These are phyloP conservation scores for Frieseomelitta varia DNA, from an alignment of 1,140 invertebrate genomes.

Conservation along the genomic window DNA sequence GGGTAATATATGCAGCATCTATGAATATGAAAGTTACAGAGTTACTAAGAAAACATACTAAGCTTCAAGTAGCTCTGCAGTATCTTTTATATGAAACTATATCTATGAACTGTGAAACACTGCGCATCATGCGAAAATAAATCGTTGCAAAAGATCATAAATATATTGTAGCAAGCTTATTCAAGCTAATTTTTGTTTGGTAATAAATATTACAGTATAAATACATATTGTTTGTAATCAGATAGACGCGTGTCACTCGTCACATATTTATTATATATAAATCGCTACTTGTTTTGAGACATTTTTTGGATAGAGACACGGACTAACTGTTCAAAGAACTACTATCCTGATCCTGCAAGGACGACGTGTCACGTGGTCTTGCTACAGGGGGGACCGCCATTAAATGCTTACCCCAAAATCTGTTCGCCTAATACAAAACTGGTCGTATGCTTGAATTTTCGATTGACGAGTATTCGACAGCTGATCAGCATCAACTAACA, in stretches of 20 bases:
- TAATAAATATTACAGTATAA: background rate
- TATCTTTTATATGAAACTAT: background rate
- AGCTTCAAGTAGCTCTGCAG: slow-evolving; percentile 28
- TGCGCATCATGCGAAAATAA: too few relatives aligned
- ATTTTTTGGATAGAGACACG: slow-evolving; percentile 41
- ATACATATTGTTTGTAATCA: background rate
- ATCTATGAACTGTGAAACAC: background rate
- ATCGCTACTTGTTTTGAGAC: background rate
- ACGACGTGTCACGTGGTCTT: slow-evolving; percentile 79
- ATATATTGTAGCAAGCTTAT: background rate
- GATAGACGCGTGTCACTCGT: background rate
- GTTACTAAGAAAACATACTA: slow-evolving; percentile 76
- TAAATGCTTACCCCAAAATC: slow-evolving; percentile 71
- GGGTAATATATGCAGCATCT: slow-evolving; percentile 76
- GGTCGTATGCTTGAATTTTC: slow-evolving; percentile 81
- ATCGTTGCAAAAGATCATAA: background rate
- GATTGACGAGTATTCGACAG: slow-evolving; percentile 82
- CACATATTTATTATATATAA: background rate
- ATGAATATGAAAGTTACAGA: slow-evolving; percentile 78
- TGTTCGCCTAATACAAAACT: slow-evolving; percentile 81
- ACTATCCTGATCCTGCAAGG: slow-evolving; percentile 81
- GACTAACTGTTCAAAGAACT: slow-evolving; percentile 69
- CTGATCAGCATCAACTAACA: slow-evolving; percentile 60
- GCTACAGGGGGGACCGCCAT: slow-evolving; percentile 33
- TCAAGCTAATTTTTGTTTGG: background rate